Evolutionary conservation across 2,888 invertebrate genomes (phyloP), one percentile per base, ranked within the genome.

Genomic region (Cenopis cana): DNA sequence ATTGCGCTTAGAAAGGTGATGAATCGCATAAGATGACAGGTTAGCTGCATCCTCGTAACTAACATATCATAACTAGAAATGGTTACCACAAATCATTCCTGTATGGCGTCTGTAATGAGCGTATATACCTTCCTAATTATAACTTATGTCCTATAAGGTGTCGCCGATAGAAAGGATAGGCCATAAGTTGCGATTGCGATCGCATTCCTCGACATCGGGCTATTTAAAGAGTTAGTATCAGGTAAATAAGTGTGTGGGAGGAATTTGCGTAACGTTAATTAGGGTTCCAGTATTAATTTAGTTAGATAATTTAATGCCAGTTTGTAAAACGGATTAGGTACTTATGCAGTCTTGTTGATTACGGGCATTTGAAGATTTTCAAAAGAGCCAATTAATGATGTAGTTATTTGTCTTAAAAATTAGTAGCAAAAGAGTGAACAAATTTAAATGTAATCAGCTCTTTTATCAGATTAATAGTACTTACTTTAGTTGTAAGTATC

Each of bases 211-310:
- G 6, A 77, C 82, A 84, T 86, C 83, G 76, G 75, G 77, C 80
- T 84, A 82, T 85, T 85, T 85, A 83, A 82, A 76, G 82, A 79
- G 79, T 84, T 85, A 84, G 83, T 85, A 85, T 85, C 84, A 82
- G 50, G 61, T 50, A 33, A 55, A 41, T 54, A 61, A 59, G 33
- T 33, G 64, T 52, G 66, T 71, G 24, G 54, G 54, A 49, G 65
- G 70, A 65, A 69, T 70, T 65, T 70, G 50, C 54, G 60, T 67
- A 67, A 67, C 55, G 49, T 49, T 61, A 50, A 71, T 66, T 71
- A 71, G 55, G 46, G 59, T 52, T 52, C 38, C 38, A 57, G 56
- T 57, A 62, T 60, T 18, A 38, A 67, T 50, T 33, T 59, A 36
- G 46, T 62, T 33, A 29, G 36, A 50, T 50, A 41, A 46, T 60